phyloP scores from a whole-genome alignment of 2,888 invertebrate species.

The Metacarcinus magister region DNA sequence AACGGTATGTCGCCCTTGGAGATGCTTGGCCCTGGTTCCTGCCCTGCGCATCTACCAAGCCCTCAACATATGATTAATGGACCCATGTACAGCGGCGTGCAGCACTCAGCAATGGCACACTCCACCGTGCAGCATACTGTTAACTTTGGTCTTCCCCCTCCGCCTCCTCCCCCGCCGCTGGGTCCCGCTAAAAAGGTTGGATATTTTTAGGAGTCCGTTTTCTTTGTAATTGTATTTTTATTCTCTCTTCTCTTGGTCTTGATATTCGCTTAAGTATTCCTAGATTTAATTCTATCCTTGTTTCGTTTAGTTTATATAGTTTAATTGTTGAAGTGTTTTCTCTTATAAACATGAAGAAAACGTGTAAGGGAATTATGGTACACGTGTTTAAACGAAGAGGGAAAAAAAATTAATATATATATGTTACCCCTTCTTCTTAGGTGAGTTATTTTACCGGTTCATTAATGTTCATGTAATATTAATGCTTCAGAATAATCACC shows the following conservation, averaged over 20 bases:
- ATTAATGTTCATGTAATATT: neutral
- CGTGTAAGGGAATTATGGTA: no score
- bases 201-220: no score
- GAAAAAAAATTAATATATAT: no score
- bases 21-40: constrained; percentile 63
- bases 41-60: constrained; percentile 68
- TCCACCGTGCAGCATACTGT: constrained; percentile 51
- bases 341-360: no score
- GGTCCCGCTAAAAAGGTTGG: constrained; percentile 56
- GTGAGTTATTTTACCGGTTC: neutral
- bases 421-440: neutral
- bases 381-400: no score
- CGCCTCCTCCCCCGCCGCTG: constrained; percentile 70
- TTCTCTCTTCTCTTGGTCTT: no score
- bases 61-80: constrained; percentile 67
- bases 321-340: no score
- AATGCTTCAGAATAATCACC: neutral
- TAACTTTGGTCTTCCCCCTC: constrained; percentile 73
- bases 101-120: constrained; percentile 28
- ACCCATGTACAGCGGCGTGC: constrained; percentile 68
- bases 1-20: constrained; percentile 75
- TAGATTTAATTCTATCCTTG: no score
- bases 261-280: no score
- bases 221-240: no score
- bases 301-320: no score